These are phyloP conservation scores for Glandiceps talaboti DNA, from an alignment of 53 echinoderm and acorn worm genomes.

Conservation along the genomic window DNA sequence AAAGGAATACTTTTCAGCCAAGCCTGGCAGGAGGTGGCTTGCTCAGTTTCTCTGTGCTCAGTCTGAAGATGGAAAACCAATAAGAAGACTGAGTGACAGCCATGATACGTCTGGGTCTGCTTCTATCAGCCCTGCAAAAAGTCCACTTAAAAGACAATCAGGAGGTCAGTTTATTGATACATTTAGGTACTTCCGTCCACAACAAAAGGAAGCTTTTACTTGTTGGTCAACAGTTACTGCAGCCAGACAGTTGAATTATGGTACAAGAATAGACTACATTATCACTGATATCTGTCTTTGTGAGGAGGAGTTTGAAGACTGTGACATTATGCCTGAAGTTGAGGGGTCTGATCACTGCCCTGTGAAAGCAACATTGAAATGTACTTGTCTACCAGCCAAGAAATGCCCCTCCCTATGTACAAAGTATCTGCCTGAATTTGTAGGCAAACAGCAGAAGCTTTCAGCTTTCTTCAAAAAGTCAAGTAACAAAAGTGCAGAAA, in stretches of 20 bases:
- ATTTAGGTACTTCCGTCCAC: conserved; percentile 67
- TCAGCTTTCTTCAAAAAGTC: conserved; percentile 73
- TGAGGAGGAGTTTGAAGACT: conserved; percentile 36
- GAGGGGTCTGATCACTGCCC: conserved; percentile 98
- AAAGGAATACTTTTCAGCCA: conserved; percentile 50
- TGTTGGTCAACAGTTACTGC: conserved; percentile 81
- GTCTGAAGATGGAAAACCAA: not conserved
- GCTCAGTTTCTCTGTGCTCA: conserved; percentile 44
- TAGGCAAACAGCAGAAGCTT: conserved; percentile 82
- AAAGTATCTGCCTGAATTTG: conserved; percentile 87
- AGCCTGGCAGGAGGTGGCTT: conserved; percentile 74
- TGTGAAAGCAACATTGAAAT: conserved; percentile 55
- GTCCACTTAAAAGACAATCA: not conserved
- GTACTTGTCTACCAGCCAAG: conserved; percentile 9
- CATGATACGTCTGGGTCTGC: not conserved
- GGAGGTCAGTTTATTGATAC: conserved; percentile 61
- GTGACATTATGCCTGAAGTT: conserved; percentile 84
- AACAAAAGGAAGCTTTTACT: conserved; percentile 64
- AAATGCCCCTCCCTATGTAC: conserved; percentile 60
- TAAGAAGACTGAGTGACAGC: not conserved
- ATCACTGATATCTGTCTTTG: conserved; percentile 58
- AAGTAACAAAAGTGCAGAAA: conserved; percentile 27
- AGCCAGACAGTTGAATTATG: conserved; percentile 86
- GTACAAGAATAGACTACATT: conserved; percentile 88
- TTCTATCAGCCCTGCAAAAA: conserved; percentile 5